Conservation (phyloP, 2,113 vertebrate species). For the Nyctereutes procyonoides region DNA sequence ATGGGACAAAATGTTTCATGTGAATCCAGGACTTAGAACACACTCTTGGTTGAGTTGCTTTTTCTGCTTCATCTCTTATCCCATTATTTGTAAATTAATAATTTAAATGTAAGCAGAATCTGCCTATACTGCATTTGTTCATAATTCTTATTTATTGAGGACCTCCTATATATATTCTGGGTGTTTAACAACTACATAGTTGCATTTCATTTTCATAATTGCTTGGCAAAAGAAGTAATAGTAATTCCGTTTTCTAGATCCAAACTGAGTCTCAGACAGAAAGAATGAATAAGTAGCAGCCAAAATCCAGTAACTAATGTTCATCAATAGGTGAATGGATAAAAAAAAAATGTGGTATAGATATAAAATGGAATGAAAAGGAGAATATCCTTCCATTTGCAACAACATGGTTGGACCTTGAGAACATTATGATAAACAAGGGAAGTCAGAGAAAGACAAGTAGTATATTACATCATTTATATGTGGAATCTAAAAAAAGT, state of each 20-base stretch:
- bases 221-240: background rate
- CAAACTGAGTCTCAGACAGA: background rate
- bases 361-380: background rate
- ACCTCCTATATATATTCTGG: background rate
- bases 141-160: background rate
- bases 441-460: background rate
- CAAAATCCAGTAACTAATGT: background rate
- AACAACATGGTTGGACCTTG: background rate
- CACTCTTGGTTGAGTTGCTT: background rate
- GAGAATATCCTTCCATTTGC: background rate
- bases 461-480: background rate
- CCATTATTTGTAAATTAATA: background rate
- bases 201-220: background rate
- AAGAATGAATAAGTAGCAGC: background rate
- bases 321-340: background rate
- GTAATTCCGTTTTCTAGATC: background rate
- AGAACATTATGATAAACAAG: background rate
- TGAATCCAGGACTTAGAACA: background rate
- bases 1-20: background rate
- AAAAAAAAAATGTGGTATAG: background rate
- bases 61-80: conserved; percentile 20
- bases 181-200: background rate
- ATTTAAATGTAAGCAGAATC: background rate
- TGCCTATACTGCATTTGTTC: background rate
- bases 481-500: background rate